Conservation (phyloP, 2,888 invertebrate species). For the Ptilodon capucinus region DNA sequence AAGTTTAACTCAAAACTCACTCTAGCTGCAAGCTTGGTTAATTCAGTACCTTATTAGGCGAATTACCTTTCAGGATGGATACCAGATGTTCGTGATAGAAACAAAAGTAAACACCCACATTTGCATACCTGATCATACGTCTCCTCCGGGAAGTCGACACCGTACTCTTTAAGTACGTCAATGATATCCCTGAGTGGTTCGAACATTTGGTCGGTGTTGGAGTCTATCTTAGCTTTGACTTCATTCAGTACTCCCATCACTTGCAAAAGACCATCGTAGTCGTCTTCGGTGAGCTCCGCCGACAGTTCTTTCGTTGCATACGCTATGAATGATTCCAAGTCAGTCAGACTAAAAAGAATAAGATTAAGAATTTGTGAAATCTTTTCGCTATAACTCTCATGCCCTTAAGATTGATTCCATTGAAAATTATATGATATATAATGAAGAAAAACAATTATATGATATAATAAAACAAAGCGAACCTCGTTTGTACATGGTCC, state of each 20-base stretch:
- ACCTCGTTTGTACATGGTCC: slow-evolving; percentile 89
- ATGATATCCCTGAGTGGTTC: slow-evolving; percentile 94
- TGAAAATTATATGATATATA: too few species aligned
- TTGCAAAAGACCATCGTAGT: slow-evolving; percentile 91
- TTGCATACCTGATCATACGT: slow-evolving; percentile 87
- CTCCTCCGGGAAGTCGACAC: slow-evolving; percentile 93
- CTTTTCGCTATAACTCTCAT: too few species aligned
- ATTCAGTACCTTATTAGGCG: too few species aligned
- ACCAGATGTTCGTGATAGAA: too few species aligned
- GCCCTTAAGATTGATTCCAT: too few species aligned
- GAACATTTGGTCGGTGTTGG: slow-evolving; percentile 92
- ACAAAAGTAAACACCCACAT: too few species aligned
- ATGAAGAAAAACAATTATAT: not conserved
- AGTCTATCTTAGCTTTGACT: slow-evolving; percentile 86
- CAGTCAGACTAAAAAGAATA: slow-evolving; percentile 82
- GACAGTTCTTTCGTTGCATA: slow-evolving; percentile 88
- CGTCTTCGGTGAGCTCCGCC: slow-evolving; percentile 89
- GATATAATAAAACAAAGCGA: slow-evolving; percentile 27
- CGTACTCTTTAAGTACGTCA: slow-evolving; percentile 91
- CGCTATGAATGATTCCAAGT: slow-evolving; percentile 89
- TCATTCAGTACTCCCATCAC: slow-evolving; percentile 93
- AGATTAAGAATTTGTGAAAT: too few species aligned
- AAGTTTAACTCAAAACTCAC: too few species aligned
- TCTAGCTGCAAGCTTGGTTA: too few species aligned
- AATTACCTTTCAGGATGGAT: too few species aligned